Base-by-base conservation (phyloP, 1,140 invertebrate species). In the Eupristina koningsbergeri region DNA sequence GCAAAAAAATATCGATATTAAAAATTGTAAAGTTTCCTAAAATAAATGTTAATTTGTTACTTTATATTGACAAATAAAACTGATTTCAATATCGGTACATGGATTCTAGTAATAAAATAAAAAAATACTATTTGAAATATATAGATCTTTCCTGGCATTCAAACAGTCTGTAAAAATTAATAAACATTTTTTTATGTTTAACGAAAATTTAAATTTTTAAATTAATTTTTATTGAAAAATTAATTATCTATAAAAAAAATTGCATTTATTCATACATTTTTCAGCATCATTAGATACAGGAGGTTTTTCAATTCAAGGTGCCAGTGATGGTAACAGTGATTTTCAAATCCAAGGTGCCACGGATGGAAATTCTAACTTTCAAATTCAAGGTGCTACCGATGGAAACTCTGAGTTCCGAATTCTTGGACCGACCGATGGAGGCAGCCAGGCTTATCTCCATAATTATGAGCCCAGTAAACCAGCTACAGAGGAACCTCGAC, bases 381-480 rank as follows among this genome's bases (percentile, higher is more conserved):
- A 83, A 17, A 89, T 91, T 61, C 90, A 91, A 82, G 91, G 91
- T 13, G 91, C 89, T 1, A 87, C 88, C 1, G 91, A 92, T 64
- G 89, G 91, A 3, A 91, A 91, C 34, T 86, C 86, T 0, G 85
- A 91, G 74, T 92, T 91, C 67, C 86, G 89, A 45, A 91, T 91
- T 78, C 91, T 91, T 61, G 91, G 91, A 13, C 88, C 91, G 0
- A 87, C 88, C 0, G 88, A 91, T 69, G 88, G 85, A 3, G 89
- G 88, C 64, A 81, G 80, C 80, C 45, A 87, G 84, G 87, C 87
- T 13, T 86, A 90, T 29, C 90, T 89, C 31, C 89, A 89, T 3
- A 90, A 91, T 73, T 90, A 91, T 69, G 89, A 88, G 8, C 80
- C 90, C 6, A 82, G 86, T 1, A 85, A 88, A 9, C 80, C 91